phyloP scores from a whole-genome alignment of 1,140 invertebrate genomes.

The Orius laevigatus region DNA sequence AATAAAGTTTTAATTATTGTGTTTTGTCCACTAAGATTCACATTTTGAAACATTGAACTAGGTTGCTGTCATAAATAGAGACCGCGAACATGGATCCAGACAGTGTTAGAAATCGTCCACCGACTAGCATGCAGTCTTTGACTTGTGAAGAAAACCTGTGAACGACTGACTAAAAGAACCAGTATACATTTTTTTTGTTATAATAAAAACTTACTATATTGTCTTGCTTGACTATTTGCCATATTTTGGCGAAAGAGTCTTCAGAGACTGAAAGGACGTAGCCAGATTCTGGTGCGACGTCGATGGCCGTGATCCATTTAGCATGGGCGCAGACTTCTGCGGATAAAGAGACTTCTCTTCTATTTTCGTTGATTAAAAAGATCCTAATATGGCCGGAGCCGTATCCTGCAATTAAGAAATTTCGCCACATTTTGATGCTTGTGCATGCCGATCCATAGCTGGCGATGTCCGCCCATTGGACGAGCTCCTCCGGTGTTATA shows the following conservation, averaged over 20 bases:
- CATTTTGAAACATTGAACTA: slow-evolving; percentile 22
- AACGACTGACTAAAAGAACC: slow-evolving; percentile 16
- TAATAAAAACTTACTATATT: slow-evolving; percentile 13
- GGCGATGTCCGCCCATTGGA: slow-evolving; percentile 14
- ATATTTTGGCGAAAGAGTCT: slow-evolving; percentile 30
- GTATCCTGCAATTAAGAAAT: slow-evolving; percentile 28
- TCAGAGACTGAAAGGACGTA: slow-evolving; percentile 30
- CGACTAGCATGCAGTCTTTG: slow-evolving; percentile 23
- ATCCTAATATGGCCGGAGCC: slow-evolving; percentile 32
- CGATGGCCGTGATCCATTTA: slow-evolving; percentile 29
- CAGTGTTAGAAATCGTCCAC: slow-evolving; percentile 22
- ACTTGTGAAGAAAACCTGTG: slow-evolving; percentile 19
- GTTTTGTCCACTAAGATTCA: too few species aligned
- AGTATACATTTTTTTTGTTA: neutral
- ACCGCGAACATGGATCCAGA: slow-evolving; percentile 23
- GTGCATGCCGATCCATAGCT: slow-evolving; percentile 20
- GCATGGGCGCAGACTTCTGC: slow-evolving; percentile 33
- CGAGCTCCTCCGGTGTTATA: slow-evolving; percentile 18
- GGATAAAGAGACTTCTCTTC: slow-evolving; percentile 22
- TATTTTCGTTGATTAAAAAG: slow-evolving; percentile 21
- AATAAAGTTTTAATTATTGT: too few species aligned
- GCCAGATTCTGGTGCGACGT: slow-evolving; percentile 28
- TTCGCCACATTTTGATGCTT: slow-evolving; percentile 20
- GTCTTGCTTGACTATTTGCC: slow-evolving; percentile 25
- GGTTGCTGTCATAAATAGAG: slow-evolving; percentile 22